Conservation (phyloP, 2,797 vertebrate species). For the Leptodactylus fallax region DNA sequence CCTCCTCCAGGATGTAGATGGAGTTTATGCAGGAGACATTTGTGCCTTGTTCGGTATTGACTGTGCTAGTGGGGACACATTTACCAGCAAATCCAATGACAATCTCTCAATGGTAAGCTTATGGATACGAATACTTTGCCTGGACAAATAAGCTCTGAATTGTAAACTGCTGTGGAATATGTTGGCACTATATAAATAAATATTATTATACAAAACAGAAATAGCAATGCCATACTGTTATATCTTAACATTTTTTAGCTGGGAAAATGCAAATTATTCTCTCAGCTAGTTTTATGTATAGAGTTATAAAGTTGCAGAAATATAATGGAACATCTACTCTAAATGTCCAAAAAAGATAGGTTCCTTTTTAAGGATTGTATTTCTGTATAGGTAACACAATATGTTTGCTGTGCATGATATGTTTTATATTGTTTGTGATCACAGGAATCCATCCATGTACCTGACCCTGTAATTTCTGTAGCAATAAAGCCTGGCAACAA, state of each 20-base stretch:
- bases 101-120: constrained; percentile 90
- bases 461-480: constrained; percentile 94
- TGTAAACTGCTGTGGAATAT: no score
- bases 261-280: not conserved
- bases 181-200: no score
- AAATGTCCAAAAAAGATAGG: no score
- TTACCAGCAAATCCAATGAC: constrained; percentile 80
- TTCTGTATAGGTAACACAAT: not conserved
- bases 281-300: not conserved
- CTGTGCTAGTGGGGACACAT: constrained; percentile 96
- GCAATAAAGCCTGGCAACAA: constrained; percentile 91
- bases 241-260: no score
- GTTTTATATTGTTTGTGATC: not conserved
- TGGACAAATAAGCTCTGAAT: no score
- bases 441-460: constrained; percentile 96
- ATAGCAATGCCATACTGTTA: not conserved
- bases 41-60: constrained; percentile 96
- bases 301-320: no score
- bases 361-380: no score
- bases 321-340: no score
- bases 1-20: constrained; percentile 86
- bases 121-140: not conserved
- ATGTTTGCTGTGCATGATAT: not conserved
- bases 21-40: constrained; percentile 92
- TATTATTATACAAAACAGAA: not conserved